Conservation (phyloP, 2,797 vertebrate genomes). For the Remorina albescens region DNA sequence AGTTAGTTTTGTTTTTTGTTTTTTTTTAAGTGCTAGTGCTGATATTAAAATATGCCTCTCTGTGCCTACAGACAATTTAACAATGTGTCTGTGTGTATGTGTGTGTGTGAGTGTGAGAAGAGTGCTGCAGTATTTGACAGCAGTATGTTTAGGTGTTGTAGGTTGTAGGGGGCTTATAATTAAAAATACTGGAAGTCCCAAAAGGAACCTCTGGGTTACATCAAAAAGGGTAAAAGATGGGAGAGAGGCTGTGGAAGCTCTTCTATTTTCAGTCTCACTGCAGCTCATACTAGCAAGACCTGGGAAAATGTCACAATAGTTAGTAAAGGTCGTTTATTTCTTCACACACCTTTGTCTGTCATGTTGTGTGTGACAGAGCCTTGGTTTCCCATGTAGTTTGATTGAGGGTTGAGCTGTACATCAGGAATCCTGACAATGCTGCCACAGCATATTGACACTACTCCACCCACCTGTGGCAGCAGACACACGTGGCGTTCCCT, state of each 20-base stretch:
- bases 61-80: background rate
- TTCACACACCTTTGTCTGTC: constrained; percentile 6
- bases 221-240: constrained; percentile 11
- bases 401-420: constrained; percentile 62
- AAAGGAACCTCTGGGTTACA: constrained; percentile 10
- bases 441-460: constrained; percentile 59
- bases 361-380: constrained; percentile 29
- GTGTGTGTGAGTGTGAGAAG: constrained; percentile 14
- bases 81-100: constrained; percentile 24
- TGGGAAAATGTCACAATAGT: constrained; percentile 22
- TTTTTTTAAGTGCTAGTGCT: background rate
- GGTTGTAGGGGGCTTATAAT: constrained; percentile 43
- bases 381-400: constrained; percentile 61
- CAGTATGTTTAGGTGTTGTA: constrained; percentile 46
- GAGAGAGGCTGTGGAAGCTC: background rate
- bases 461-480: constrained; percentile 75
- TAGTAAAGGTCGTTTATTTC: constrained; percentile 14
- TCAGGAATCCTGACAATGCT: constrained; percentile 77
- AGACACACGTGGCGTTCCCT: constrained; percentile 49
- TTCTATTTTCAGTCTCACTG: constrained; percentile 37
- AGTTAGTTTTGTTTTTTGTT: too few species aligned
- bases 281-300: too few species aligned
- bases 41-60: background rate
- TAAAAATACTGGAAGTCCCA: constrained; percentile 22
- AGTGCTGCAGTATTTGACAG: constrained; percentile 39